A percentile compares a stretch with the other conserved stretches of the same genome.
phyloP scores from a whole-genome alignment of 2,888 invertebrate genomes.

The Limnephilus marmoratus region DNA sequence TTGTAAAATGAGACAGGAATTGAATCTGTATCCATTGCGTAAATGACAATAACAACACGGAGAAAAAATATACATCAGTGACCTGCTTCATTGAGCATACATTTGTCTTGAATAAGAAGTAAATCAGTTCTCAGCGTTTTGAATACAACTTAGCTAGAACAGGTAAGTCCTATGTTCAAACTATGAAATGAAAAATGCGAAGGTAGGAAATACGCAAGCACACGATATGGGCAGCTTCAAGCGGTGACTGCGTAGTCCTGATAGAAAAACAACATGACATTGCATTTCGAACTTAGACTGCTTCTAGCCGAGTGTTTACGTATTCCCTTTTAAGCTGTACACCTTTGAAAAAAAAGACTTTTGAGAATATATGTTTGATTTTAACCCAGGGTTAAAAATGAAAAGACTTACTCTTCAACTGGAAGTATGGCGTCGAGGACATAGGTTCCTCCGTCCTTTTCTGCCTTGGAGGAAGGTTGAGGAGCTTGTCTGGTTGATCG shows the following conservation, averaged over 20 bases:
- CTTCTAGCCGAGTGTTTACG: too few relatives aligned
- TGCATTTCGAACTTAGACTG: too few relatives aligned
- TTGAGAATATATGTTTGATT: neutral
- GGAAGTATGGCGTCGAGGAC: conserved; percentile 89
- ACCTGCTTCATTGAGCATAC: neutral
- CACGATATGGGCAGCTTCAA: too few relatives aligned
- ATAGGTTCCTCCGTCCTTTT: conserved; percentile 87
- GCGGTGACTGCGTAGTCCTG: too few relatives aligned
- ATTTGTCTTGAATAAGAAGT: neutral
- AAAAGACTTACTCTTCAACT: conserved; percentile 87
- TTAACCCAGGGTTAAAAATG: neutral
- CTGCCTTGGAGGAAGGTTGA: conserved; percentile 73
- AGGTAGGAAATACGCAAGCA: too few relatives aligned
- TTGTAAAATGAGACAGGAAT: neutral
- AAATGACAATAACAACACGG: neutral
- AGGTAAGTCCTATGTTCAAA: neutral
- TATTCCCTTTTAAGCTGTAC: neutral
- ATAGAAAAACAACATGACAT: too few relatives aligned
- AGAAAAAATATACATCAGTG: neutral
- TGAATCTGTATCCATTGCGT: neutral
- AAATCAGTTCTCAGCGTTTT: neutral
- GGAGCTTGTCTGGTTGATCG: conserved; percentile 81
- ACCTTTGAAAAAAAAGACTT: neutral
- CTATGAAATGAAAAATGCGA: neutral
- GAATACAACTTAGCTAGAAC: neutral